Percentiles rank a stretch among this genome's conserved stretches.
Conservation (phyloP, 1,140 invertebrate species). For the Bursaphelenchus mucronatus region DNA sequence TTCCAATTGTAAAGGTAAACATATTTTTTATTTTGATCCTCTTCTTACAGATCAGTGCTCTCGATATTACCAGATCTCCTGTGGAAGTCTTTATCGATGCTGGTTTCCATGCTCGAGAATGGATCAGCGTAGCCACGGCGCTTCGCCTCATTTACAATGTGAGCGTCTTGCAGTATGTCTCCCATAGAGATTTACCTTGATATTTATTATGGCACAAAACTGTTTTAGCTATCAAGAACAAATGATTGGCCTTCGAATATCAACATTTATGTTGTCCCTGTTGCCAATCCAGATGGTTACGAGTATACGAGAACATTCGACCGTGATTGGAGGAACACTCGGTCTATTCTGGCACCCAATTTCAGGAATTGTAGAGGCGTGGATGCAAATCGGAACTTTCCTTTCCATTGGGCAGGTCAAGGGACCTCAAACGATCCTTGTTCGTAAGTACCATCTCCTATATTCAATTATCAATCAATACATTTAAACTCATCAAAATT, state of each 20-base stretch:
- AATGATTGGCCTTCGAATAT: conserved; percentile 12
- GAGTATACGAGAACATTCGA: conserved; percentile 59
- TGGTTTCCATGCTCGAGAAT: conserved; percentile 37
- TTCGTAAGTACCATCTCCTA: conserved; percentile 20
- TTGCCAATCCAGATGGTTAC: conserved; percentile 61
- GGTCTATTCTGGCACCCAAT: conserved; percentile 31
- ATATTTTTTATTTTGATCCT: neutral
- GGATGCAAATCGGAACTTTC: conserved; percentile 63
- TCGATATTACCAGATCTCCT: conserved; percentile 2
- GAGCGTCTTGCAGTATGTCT: conserved; percentile 14
- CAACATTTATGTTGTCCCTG: conserved; percentile 28
- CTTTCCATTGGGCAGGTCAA: conserved; percentile 57
- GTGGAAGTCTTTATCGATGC: conserved; percentile 29
- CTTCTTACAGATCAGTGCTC: neutral
- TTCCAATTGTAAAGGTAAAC: conserved; percentile 20
- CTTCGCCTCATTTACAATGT: conserved; percentile 22
- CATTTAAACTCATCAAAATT: neutral
- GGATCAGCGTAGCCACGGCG: conserved; percentile 29
- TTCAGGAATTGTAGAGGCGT: conserved; percentile 54
- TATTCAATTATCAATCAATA: neutral
- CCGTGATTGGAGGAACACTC: conserved; percentile 62
- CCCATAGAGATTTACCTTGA: neutral
- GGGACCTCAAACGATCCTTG: conserved; percentile 38
- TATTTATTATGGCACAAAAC: neutral
- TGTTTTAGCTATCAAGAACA: conserved; percentile 1